Percentiles rank a stretch among this genome's conserved stretches.
phyloP scores from a whole-genome alignment of 2,113 vertebrate genomes.

The Nothocercus julius region DNA sequence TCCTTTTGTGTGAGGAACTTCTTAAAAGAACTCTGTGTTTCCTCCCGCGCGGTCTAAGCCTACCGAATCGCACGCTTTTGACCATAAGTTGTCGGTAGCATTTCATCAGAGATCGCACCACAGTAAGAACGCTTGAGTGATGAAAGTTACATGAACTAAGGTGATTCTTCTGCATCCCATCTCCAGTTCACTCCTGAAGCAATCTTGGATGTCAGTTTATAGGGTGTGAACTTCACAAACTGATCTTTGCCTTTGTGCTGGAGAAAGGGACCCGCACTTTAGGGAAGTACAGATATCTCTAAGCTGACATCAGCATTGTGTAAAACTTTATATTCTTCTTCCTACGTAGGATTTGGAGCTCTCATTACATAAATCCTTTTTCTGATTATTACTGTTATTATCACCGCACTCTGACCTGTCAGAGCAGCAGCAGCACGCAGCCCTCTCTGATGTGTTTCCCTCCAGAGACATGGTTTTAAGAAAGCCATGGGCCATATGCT shows the following conservation, averaged over 20 bases:
- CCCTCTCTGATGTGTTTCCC: not conserved
- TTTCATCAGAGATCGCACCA: not conserved
- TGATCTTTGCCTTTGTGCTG: not conserved
- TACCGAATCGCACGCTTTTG: not conserved
- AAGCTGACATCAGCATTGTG: not conserved
- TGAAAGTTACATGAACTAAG: not conserved
- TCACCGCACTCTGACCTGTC: not conserved
- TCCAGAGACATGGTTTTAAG: not conserved
- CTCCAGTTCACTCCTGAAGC: constrained; percentile 1
- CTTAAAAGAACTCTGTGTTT: not conserved
- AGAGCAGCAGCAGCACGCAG: not conserved
- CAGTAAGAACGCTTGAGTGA: not conserved
- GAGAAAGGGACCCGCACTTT: not conserved
- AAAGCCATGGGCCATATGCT: not conserved
- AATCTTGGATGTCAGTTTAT: constrained; percentile 1
- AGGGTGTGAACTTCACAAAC: not conserved
- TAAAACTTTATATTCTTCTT: not conserved
- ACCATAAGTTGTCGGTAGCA: not conserved
- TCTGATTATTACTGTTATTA: not conserved
- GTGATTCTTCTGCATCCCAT: not conserved
- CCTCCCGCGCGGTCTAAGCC: not conserved
- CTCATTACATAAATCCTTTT: not conserved
- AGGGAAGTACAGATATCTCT: not conserved
- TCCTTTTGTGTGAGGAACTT: not conserved
- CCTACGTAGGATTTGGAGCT: not conserved